Evolutionary conservation across 2,797 vertebrate genomes (phyloP), one percentile per base, ranked within the genome.

Genomic region (Acrocephalus scirpaceus): DNA sequence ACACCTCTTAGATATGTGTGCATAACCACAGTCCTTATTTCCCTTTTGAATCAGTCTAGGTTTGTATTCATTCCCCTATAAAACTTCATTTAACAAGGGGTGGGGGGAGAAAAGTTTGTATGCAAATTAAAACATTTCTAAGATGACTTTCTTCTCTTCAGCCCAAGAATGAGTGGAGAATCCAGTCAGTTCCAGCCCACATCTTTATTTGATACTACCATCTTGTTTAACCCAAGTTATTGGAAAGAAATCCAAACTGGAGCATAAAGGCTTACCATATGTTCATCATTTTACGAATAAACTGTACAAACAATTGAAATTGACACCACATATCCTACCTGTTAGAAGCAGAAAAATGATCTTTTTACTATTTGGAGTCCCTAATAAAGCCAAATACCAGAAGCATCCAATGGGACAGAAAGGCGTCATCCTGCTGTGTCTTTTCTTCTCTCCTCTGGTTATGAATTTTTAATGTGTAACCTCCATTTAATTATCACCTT

Each of bases 401-500:
- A 70, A 47, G 34, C 73, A 76, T 44, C 40, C 60, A 86, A 22
- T 16, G 3, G 90, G 54, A 92, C 47, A 85, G 67, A 73, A 29
- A 58, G 27, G 32, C 71, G 85, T 78, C 58, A 83, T 78, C 78
- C 65, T 40, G 53, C 58, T 84, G 72, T 62, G 82, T 48, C 89
- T 71, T 95, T 88, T 66, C 48, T 72, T n/a, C 62, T 81, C 54
- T 91, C 83, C 88, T 90, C 78, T 91, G 48, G 26, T 81, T 74
- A 70, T 19, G 22, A 84, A 60, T 56, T 92, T 94, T 90, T 92
- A 92, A 86, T 38, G 51, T 32, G 50, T 65, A 96, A 93, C 78
- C 76, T 82, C 70, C 29, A 74, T 87, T 96, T 95, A 96, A 96
- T 96, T 77, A 92, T 80, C 94, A 94, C 81, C 88, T 95, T 96